These are phyloP conservation scores for Crotalus horridus DNA, from an alignment of 2,113 vertebrate species.

Conservation along the genomic window DNA sequence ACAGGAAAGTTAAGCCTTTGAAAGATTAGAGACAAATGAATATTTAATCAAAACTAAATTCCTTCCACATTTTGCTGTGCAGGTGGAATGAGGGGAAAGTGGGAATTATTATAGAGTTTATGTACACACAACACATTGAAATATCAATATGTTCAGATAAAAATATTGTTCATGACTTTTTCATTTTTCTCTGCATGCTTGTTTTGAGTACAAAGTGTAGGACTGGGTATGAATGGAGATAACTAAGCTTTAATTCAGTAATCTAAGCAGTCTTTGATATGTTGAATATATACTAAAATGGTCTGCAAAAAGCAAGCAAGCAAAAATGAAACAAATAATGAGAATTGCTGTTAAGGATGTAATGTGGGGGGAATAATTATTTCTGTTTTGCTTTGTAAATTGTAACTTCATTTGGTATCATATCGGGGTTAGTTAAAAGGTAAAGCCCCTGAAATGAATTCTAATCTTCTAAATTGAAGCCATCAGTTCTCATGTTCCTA, in stretches of 20 bases:
- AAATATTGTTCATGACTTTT: background rate
- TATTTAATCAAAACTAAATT: background rate
- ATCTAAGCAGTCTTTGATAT: background rate
- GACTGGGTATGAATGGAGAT: too few relatives aligned
- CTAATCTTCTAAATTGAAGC: background rate
- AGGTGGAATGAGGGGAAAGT: background rate
- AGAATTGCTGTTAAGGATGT: background rate
- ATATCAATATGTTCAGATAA: background rate
- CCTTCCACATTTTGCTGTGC: background rate
- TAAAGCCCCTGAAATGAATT: background rate
- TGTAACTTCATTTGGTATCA: background rate
- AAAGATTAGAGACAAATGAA: background rate
- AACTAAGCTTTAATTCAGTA: background rate
- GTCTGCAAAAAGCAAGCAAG: background rate
- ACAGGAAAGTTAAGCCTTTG: background rate
- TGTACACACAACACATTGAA: background rate
- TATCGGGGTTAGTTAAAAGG: too few relatives aligned
- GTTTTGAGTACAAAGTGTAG: background rate
- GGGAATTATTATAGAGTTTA: background rate
- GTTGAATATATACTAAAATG: background rate
- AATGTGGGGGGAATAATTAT: background rate
- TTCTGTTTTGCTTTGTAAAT: background rate
- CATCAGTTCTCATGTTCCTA: background rate
- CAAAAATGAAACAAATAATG: background rate
- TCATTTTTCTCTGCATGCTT: background rate